Conservation (phyloP, 2,797 vertebrate species). For the Toxotes lorentzi region DNA sequence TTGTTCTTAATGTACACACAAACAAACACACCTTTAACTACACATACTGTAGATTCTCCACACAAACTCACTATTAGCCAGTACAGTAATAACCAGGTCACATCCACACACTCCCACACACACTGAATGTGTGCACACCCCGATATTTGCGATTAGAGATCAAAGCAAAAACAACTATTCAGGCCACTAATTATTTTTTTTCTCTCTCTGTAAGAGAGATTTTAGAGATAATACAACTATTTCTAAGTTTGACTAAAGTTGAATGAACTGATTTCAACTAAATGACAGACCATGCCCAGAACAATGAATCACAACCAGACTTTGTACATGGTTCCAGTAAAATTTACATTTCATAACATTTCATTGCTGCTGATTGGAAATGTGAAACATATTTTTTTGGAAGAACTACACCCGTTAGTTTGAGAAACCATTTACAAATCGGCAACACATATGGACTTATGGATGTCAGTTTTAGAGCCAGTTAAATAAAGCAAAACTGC, state of each 20-base stretch:
- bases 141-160: neutral
- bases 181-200: neutral
- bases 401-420: too few relatives aligned
- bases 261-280: neutral
- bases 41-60: neutral
- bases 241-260: neutral
- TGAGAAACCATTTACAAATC: neutral
- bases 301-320: neutral
- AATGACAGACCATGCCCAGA: neutral
- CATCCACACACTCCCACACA: constrained; percentile 36
- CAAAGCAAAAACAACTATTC: neutral
- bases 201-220: neutral
- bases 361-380: neutral
- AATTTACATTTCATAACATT: neutral
- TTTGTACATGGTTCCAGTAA: neutral
- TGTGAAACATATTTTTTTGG: neutral
- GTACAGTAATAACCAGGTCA: constrained; percentile 25
- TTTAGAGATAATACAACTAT: neutral
- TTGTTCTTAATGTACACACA: neutral
- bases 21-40: neutral
- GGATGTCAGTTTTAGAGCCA: neutral
- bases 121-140: constrained; percentile 8
- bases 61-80: constrained; percentile 3
- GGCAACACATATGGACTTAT: too few relatives aligned
- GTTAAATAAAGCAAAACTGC: neutral